Conservation (phyloP, 2,888 invertebrate genomes). For the Philhelius pedissequus region DNA sequence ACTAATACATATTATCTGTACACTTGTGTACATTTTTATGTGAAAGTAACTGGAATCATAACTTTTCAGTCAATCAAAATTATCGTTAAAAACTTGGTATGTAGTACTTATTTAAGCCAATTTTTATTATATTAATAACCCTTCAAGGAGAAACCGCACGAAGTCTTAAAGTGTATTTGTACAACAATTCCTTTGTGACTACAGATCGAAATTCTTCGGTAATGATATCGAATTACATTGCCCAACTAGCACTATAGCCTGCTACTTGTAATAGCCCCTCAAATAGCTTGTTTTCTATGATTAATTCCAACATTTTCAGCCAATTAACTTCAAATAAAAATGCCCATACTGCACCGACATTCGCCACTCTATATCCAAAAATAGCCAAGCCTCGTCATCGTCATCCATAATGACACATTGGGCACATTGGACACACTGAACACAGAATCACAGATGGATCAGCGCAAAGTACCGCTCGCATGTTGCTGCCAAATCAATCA, state of each 20-base stretch:
- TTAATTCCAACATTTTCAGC: slow-evolving; percentile 21
- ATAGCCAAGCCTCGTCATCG: slow-evolving; percentile 20
- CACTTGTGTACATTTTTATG: too few relatives aligned
- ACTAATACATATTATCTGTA: too few relatives aligned
- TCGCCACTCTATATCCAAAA: slow-evolving; percentile 25
- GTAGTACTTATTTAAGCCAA: too few relatives aligned
- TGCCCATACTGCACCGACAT: not conserved
- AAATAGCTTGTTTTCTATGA: slow-evolving; percentile 26
- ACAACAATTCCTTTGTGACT: slow-evolving; percentile 17
- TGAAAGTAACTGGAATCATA: too few relatives aligned
- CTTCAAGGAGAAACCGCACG: too few relatives aligned
- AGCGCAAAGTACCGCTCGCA: slow-evolving; percentile 34
- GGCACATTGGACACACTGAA: slow-evolving; percentile 57
- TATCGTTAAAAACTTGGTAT: too few relatives aligned
- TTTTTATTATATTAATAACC: too few relatives aligned
- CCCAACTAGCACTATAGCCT: not conserved
- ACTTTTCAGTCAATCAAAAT: too few relatives aligned
- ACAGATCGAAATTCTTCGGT: not conserved
- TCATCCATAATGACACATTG: slow-evolving; percentile 38
- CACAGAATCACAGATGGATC: slow-evolving; percentile 24
- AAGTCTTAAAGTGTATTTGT: too few relatives aligned
- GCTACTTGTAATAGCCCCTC: not conserved
- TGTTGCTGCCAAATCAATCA: slow-evolving; percentile 47
- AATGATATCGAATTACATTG: slow-evolving; percentile 27
- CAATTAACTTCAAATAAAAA: slow-evolving; percentile 58